Base-by-base conservation (phyloP, 2,797 vertebrate species). In the Hydrolagus colliei region DNA sequence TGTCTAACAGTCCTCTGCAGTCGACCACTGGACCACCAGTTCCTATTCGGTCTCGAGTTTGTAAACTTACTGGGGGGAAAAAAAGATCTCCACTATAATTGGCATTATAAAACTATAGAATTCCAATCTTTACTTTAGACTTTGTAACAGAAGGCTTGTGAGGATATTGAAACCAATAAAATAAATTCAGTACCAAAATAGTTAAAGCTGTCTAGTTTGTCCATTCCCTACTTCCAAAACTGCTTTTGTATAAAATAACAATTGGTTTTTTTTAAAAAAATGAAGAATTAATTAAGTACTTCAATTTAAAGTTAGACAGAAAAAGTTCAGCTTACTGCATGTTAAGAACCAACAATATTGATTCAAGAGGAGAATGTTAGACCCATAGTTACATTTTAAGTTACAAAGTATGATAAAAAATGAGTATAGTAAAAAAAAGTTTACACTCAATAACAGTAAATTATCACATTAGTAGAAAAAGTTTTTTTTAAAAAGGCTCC, bases 31-130 rank as follows among this genome's bases (percentile, higher is more conserved):
- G 95, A 11, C 98, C 97, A 75, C 97, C 97, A 4, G 95, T 95
- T 89, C 97, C 97, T 87, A 97, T 97, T 87, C 98, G 94, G 91
- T 99, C 98, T 90, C 98, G 94, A 7, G 97, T 98, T 93, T 99
- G 98, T 91, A 99, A 93, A 90, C 97, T 98, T 91, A 99, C 98
- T 99, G 89, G 86, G 94, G 88, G 71, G 63, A 35, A 86, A 61
- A n/a, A 35, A 65, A 11, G 20, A 59, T 27, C 73, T 41, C 87
- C 65, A 86, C 9, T 82, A 12, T 22, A 63, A 14, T 61, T 9
- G 13, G 13, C 52, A 61, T 62, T 35, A 12, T 63, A 68, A n/a
- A 10, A 3, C 27, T 71, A 52, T 18, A 41, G 3, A 18, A 41
- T 67, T 41, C 20, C 68, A 20, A 67, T 20, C 71, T 20, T 20